Evolutionary conservation across 2,888 invertebrate genomes (phyloP).

Genomic region (Pammene fasciana): DNA sequence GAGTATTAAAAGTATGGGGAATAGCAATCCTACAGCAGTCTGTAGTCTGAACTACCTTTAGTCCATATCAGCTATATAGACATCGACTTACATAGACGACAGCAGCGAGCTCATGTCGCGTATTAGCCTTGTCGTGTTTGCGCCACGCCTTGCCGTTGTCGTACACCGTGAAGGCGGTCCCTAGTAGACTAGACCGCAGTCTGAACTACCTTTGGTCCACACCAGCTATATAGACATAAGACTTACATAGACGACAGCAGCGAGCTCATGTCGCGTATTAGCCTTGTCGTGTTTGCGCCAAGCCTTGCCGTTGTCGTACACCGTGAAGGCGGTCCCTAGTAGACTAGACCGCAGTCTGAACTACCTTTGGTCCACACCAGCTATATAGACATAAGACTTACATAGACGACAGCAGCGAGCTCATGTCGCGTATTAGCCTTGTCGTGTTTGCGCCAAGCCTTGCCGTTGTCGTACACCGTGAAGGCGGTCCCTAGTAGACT

Average conservation of each 20-base stretch:
- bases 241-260: slow-evolving; percentile 96
- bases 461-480: slow-evolving; percentile 59
- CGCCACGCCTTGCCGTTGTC: slow-evolving; percentile 61
- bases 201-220: slow-evolving; percentile 73
- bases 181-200: slow-evolving; percentile 65
- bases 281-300: slow-evolving; percentile 83
- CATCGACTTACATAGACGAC: slow-evolving; percentile 88
- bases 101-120: slow-evolving; percentile 52
- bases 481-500: slow-evolving; percentile 69
- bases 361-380: slow-evolving; percentile 96
- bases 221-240: background rate
- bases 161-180: slow-evolving; percentile 70
- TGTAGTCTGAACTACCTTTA: background rate
- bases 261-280: slow-evolving; percentile 93
- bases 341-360: slow-evolving; percentile 98
- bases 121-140: slow-evolving; percentile 69
- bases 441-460: slow-evolving; percentile 10
- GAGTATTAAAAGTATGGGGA: too few species aligned
- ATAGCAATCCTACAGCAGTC: too few species aligned
- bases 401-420: slow-evolving; percentile 87
- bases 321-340: slow-evolving; percentile 98
- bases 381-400: slow-evolving; percentile 63
- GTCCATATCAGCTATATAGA: background rate
- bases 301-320: slow-evolving; percentile 96
- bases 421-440: slow-evolving; percentile 76